These are phyloP conservation scores for Gnathonemus longibarbis DNA, from an alignment of 2,113 vertebrate species.

Conservation along the genomic window DNA sequence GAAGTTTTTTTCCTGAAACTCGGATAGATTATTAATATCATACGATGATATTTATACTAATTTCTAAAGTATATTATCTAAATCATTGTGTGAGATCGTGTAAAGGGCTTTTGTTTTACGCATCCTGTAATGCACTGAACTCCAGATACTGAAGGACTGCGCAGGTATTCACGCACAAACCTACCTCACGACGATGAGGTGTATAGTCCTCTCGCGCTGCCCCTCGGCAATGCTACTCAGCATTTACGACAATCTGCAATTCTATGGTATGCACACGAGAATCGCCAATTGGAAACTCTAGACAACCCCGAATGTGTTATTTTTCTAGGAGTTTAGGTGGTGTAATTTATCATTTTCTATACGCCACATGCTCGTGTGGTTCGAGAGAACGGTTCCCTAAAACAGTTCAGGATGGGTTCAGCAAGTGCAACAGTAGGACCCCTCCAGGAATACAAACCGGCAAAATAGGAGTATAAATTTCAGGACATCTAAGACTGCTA, in stretches of 20 bases:
- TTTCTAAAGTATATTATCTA: neutral
- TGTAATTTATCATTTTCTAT: neutral
- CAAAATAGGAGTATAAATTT: neutral
- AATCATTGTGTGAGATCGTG: neutral
- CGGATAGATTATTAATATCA: neutral
- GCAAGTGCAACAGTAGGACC: neutral
- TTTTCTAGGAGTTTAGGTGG: neutral
- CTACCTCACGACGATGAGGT: neutral
- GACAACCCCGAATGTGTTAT: neutral
- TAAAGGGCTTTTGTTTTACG: neutral
- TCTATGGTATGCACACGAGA: neutral
- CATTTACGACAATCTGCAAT: neutral
- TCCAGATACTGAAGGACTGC: neutral
- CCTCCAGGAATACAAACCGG: neutral
- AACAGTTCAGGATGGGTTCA: neutral
- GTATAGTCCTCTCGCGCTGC: neutral
- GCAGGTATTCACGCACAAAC: neutral
- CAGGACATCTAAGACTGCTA: neutral
- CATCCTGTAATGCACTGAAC: neutral
- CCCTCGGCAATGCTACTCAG: neutral
- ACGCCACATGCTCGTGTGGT: neutral
- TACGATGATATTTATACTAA: neutral
- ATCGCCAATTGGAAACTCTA: neutral
- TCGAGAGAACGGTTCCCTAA: neutral
- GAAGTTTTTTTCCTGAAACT: neutral